Evolutionary conservation across 2,888 invertebrate genomes (phyloP).

Genomic region (Orthonevra nobilis): DNA sequence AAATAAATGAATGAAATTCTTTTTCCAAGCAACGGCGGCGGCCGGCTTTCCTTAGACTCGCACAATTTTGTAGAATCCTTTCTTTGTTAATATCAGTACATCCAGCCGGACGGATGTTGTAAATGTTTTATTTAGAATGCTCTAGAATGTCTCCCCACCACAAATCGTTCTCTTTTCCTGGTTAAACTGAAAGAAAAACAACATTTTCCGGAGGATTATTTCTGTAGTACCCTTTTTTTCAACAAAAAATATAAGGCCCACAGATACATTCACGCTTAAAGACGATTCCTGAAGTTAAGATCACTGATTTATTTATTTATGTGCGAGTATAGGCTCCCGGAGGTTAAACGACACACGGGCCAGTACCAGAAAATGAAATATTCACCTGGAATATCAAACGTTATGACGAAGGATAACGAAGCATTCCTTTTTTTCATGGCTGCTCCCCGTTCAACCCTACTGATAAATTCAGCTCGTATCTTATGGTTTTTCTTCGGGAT

Average conservation of each 20-base stretch:
- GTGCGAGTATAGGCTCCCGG: constrained; percentile 14
- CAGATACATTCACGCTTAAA: neutral
- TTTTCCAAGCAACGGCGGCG: neutral
- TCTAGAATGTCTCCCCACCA: neutral
- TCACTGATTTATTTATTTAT: constrained; percentile 65
- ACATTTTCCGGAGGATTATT: constrained; percentile 25
- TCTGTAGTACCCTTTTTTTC: constrained; percentile 2
- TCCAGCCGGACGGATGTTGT: constrained; percentile 45
- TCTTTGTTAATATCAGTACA: neutral
- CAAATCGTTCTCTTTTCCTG: neutral
- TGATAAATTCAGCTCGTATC: constrained; percentile 38
- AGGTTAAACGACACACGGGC: constrained; percentile 41
- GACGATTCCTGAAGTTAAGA: constrained; percentile 41
- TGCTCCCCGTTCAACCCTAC: too few species aligned
- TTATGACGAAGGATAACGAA: constrained; percentile 51
- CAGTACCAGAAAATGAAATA: constrained; percentile 5
- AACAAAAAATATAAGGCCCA: neutral
- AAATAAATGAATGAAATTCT: constrained; percentile 28
- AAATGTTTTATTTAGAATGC: constrained; percentile 46
- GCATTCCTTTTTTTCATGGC: too few species aligned
- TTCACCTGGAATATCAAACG: constrained; percentile 37
- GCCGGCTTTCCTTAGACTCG: neutral
- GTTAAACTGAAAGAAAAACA: constrained; percentile 9
- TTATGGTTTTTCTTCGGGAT: constrained; percentile 39
- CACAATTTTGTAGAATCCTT: constrained; percentile 12